phyloP scores from a whole-genome alignment of 2,797 vertebrate genomes.

The Lutjanus argentimaculatus region DNA sequence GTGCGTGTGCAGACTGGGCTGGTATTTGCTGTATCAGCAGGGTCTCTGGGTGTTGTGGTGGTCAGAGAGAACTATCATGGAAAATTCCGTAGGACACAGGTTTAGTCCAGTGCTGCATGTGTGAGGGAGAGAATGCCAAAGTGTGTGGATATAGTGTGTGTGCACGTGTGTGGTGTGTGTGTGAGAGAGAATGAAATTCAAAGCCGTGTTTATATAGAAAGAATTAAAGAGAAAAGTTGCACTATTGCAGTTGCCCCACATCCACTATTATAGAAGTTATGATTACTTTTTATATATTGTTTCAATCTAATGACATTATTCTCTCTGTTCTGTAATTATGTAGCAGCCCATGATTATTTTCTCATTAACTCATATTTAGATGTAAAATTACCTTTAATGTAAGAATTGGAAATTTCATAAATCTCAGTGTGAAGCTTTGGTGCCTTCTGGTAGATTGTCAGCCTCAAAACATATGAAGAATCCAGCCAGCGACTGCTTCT shows the following conservation, averaged over 20 bases:
- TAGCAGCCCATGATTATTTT: background rate
- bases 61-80: constrained; percentile 52
- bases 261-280: no score
- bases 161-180: constrained; percentile 3
- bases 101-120: background rate
- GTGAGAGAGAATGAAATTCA: background rate
- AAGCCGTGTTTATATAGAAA: background rate
- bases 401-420: background rate
- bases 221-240: no score
- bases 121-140: background rate
- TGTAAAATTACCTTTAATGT: no score
- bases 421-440: background rate
- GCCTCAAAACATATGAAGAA: background rate
- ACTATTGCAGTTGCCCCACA: background rate
- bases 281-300: background rate
- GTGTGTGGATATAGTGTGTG: background rate
- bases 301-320: background rate
- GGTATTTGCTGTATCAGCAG: constrained; percentile 75
- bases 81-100: constrained; percentile 62
- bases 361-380: background rate
- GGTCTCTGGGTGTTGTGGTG: constrained; percentile 23
- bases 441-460: background rate
- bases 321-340: background rate
- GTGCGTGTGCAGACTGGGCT: background rate
- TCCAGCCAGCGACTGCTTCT: background rate